phyloP scores from a whole-genome alignment of 1,140 invertebrate genomes.

The Cylas formicarius region DNA sequence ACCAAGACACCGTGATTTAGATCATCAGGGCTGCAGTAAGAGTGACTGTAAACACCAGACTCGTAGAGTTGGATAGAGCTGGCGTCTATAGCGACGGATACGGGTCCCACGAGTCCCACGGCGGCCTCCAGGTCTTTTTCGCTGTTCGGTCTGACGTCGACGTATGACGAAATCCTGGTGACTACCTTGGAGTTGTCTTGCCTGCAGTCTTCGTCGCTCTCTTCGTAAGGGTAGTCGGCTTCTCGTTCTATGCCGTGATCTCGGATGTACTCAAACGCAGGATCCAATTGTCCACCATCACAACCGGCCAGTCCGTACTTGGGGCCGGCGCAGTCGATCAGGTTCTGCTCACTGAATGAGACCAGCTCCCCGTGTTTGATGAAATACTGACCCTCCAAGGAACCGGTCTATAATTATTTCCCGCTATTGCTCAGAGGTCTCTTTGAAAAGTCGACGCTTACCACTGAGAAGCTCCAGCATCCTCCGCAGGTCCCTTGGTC shows the following conservation, averaged over 20 bases:
- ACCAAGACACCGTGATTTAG: constrained; percentile 26
- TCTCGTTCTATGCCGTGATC: constrained; percentile 15
- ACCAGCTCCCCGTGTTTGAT: constrained; percentile 75
- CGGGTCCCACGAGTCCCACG: constrained; percentile 49
- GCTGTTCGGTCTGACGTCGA: not conserved
- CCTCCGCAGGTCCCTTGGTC: constrained; percentile 87
- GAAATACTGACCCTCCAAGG: constrained; percentile 92
- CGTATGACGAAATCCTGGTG: constrained; percentile 9
- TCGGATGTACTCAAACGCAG: constrained; percentile 8
- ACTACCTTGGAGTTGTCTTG: constrained; percentile 12
- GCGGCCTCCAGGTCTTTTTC: constrained; percentile 8
- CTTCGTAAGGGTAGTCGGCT: constrained; percentile 11
- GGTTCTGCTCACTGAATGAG: constrained; percentile 93
- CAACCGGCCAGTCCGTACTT: constrained; percentile 13
- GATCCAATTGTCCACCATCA: constrained; percentile 11
- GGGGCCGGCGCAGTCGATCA: constrained; percentile 73
- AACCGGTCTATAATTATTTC: constrained; percentile 77
- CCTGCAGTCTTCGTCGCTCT: constrained; percentile 6
- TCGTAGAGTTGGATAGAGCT: constrained; percentile 17
- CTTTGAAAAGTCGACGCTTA: constrained; percentile 41
- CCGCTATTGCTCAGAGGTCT: constrained; percentile 14
- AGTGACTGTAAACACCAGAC: constrained; percentile 16
- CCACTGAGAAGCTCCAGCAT: constrained; percentile 84
- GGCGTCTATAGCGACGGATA: constrained; percentile 87
- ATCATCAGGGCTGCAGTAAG: constrained; percentile 1